phyloP scores from a whole-genome alignment of 2,888 invertebrate species.

The Endotricha flammealis region DNA sequence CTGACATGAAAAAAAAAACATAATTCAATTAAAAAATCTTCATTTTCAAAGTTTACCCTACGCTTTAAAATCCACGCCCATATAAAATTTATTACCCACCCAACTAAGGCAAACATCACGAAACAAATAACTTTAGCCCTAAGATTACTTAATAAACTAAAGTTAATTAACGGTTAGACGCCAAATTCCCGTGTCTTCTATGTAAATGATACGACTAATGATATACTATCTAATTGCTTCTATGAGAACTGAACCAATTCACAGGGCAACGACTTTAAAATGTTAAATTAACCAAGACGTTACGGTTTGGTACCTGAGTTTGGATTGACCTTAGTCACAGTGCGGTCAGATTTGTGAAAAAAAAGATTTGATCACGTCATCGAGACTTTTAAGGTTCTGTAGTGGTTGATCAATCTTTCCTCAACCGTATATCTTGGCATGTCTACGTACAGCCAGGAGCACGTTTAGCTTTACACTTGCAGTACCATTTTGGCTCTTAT shows the following conservation, averaged over 20 bases:
- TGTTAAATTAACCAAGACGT: slow-evolving; percentile 5
- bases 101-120: slow-evolving; percentile 1
- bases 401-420: too few relatives aligned
- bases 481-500: too few relatives aligned
- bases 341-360: too few relatives aligned
- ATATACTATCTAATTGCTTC: slow-evolving; percentile 3
- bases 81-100: background rate
- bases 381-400: too few relatives aligned
- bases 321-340: background rate
- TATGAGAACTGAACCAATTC: background rate
- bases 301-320: background rate
- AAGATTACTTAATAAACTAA: slow-evolving; percentile 1
- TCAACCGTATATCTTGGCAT: too few relatives aligned
- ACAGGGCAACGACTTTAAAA: slow-evolving; percentile 3
- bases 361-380: too few relatives aligned
- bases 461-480: too few relatives aligned
- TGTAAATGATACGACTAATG: slow-evolving; percentile 2
- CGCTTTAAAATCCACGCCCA: too few relatives aligned
- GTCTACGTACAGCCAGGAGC: too few relatives aligned
- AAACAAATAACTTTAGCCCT: slow-evolving; percentile 1
- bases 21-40: too few relatives aligned
- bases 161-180: slow-evolving; percentile 5
- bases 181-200: slow-evolving; percentile 2
- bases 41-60: too few relatives aligned
- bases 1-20: too few relatives aligned